A percentile compares a stretch with the other conserved stretches of the same genome.
phyloP scores from a whole-genome alignment of 2,888 invertebrate species.

The Drosophila pseudotalamancana region DNA sequence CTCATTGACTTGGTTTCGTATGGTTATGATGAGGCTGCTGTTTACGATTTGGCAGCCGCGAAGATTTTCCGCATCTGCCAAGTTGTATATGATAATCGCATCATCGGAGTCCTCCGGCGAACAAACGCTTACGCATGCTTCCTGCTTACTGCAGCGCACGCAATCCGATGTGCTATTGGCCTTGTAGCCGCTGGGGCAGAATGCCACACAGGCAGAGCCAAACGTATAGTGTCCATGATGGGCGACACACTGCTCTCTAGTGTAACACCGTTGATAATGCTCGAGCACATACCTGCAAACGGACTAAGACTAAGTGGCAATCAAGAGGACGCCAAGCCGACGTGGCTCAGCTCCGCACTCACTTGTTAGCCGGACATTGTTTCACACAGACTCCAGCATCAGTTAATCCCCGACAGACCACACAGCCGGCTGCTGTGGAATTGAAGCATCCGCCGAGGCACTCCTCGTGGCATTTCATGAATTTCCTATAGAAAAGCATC shows the following conservation, averaged over 20 bases:
- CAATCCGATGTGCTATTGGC: slow-evolving; percentile 43
- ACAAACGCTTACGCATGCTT: slow-evolving; percentile 67
- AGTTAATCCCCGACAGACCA: slow-evolving; percentile 88
- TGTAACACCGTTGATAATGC: slow-evolving; percentile 87
- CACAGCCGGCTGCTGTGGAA: slow-evolving; percentile 86
- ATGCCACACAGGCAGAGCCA: slow-evolving; percentile 55
- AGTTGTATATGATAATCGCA: slow-evolving; percentile 85
- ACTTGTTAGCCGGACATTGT: slow-evolving; percentile 89
- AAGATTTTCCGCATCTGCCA: slow-evolving; percentile 88
- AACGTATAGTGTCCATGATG: slow-evolving; percentile 64
- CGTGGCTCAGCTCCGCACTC: slow-evolving; percentile 44
- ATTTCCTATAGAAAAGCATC: slow-evolving; percentile 52
- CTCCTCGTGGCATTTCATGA: slow-evolving; percentile 87
- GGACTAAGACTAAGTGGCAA: slow-evolving; percentile 24
- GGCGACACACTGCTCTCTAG: slow-evolving; percentile 87
- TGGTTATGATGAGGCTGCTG: slow-evolving; percentile 87
- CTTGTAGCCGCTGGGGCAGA: slow-evolving; percentile 68
- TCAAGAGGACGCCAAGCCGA: slow-evolving; percentile 4
- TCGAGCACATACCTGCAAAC: slow-evolving; percentile 69
- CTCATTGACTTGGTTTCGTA: slow-evolving; percentile 84
- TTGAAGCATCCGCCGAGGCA: slow-evolving; percentile 91
- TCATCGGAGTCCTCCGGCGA: slow-evolving; percentile 23
- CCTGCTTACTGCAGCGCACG: slow-evolving; percentile 52
- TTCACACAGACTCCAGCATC: slow-evolving; percentile 86
- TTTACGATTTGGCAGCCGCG: slow-evolving; percentile 92